Base-by-base conservation (phyloP, 2,888 invertebrate species). In the Thumatha senex region DNA sequence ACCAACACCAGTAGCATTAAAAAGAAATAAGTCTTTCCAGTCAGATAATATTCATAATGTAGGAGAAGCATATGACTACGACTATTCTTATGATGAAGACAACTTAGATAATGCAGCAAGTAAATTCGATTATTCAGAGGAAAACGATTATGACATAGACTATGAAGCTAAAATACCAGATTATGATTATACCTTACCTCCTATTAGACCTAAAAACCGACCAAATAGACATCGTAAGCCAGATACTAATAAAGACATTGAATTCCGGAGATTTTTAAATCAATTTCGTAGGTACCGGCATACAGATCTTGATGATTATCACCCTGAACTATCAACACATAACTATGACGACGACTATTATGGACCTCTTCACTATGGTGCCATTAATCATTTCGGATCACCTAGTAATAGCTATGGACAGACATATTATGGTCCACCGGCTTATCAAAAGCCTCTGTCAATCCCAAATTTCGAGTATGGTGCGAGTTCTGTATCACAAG, bases 1-100 rank as follows among this genome's bases (percentile, higher is more conserved):
- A 43, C 77, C 80, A 15, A 64, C 46, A 31, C 63, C 81, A 33
- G 78, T 79, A 54, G 64, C 74, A 50, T 66, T 82, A 40, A 74
- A 67, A 69, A 65, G 77, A 48, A 54, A 63, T 51, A 18, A 18
- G 15, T 11, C 4, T 47, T 34, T 34, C 18, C 34, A 7, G 7
- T 43, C 54, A 3, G 35, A 57, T 14, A 40, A 43, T n/a, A 10
- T 46, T 11, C 56, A 59, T 9, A 34, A 54, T 36, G 29, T 54
- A 45, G 66, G 68, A 3, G 68, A 56, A 47, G 64, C 67, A 12
- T 66, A 47, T 41, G 70, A 67, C 31, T 51, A 51, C 10, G 48
- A 58, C 38, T 56, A 51, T 39, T 55, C 54, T 13, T 60, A 64
- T 7, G 62, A 63, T 47, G 66, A 74, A 11, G 63, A 70, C 35